phyloP scores from a whole-genome alignment of 2,797 vertebrate genomes.

The Percopsis omiscomaycus region DNA sequence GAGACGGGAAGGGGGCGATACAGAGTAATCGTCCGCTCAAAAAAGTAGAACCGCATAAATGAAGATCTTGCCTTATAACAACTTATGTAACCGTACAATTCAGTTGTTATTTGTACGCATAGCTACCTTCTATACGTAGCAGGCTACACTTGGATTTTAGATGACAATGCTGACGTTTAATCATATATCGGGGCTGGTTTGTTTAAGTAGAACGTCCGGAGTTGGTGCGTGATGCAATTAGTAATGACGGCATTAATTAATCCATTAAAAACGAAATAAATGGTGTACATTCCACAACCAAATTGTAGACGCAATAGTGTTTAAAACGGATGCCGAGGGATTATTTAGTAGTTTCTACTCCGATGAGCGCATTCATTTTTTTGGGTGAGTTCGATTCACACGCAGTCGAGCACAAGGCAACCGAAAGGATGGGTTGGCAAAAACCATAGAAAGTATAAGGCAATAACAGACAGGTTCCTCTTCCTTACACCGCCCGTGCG shows the following conservation, averaged over 20 bases:
- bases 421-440: background rate
- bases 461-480: background rate
- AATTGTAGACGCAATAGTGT: background rate
- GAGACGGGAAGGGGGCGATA: constrained; percentile 50
- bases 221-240: background rate
- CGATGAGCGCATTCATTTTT: constrained; percentile 30
- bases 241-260: no score
- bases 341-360: constrained; percentile 46
- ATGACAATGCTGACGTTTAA: background rate
- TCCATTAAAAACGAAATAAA: no score
- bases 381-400: constrained; percentile 29
- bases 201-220: background rate
- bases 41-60: constrained; percentile 71
- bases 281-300: no score
- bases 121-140: no score
- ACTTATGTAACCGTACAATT: background rate
- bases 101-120: no score
- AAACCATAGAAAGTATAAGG: background rate
- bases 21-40: constrained; percentile 66
- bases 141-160: background rate
- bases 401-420: constrained; percentile 1
- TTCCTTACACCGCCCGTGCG: constrained; percentile 42
- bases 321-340: background rate
- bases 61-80: no score
- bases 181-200: background rate